These are phyloP conservation scores for Teleogryllus oceanicus DNA, from an alignment of 2,888 invertebrate species.

Conservation along the genomic window DNA sequence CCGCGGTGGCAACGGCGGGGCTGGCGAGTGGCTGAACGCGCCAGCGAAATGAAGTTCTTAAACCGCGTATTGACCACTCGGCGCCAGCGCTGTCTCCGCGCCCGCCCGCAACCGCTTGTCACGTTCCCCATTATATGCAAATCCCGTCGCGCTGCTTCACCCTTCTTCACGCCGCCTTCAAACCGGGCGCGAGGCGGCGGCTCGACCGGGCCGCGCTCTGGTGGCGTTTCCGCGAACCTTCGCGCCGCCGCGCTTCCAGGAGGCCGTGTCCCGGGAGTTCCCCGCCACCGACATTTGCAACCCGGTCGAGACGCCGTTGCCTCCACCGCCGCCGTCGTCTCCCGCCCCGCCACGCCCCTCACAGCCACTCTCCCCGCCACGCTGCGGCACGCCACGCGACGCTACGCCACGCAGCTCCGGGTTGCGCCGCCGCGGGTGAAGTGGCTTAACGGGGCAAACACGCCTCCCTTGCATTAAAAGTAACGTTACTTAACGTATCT, in stretches of 20 bases:
- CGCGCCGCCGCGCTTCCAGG: neutral
- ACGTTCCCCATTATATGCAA: constrained; percentile 18
- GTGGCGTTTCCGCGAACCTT: neutral
- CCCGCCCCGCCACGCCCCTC: neutral
- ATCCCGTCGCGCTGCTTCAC: neutral
- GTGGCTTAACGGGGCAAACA: neutral
- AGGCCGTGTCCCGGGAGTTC: neutral
- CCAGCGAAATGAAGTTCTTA: neutral
- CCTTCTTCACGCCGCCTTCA: neutral
- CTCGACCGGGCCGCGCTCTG: neutral
- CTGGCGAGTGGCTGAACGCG: neutral
- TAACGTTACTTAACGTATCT: constrained; percentile 10
- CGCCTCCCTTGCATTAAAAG: neutral
- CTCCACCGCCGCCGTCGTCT: neutral
- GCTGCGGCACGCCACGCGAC: neutral
- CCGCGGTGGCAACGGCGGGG: neutral
- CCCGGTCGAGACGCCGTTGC: neutral
- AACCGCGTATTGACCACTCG: constrained; percentile 10
- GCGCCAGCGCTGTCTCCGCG: neutral
- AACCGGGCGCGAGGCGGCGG: neutral
- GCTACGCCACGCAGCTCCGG: neutral
- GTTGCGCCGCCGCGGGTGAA: neutral
- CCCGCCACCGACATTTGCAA: neutral
- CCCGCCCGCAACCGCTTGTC: neutral
- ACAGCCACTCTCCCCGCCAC: neutral